Base-by-base conservation (phyloP, 2,888 invertebrate species). In the Heliconius ismenius region DNA sequence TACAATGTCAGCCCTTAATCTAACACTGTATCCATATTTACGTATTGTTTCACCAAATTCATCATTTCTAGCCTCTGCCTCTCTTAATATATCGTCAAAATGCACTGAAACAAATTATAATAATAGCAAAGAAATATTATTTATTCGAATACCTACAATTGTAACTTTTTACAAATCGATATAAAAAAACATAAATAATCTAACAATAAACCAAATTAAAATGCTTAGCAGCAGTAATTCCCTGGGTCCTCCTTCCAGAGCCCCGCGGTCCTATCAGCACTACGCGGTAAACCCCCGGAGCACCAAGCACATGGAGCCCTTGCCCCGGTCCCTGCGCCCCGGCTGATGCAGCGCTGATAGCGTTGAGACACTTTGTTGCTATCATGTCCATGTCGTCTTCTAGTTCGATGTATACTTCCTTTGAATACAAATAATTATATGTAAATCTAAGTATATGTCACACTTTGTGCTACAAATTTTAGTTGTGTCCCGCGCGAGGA, bases 181-280 rank as follows among this genome's bases (percentile, higher is more conserved):
- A 49, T 21, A 6, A 49, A 11, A 49, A 49, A 49, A 21, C 49
- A 49, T 49, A 49, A 73, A 68, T 54, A 69, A 58, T 78, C 86
- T 80, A 80, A 91, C 92, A 77, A 79, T 84, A 88, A 65, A 96
- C 90, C 10, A 96, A 82, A 82, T 95, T 93, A 73, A 96, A 94
- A 77, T 93, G 92, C 74, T 94, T 90, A 0, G 94, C 89, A 21
- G 96, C 85, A 13, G 92, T 81, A 18, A 83, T 83, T 0, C 95
- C 96, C 80, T 96, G 95, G 2, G 94, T 94, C 78, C 91, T 91
- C 54, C 95, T 89, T 3, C 96, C 95, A 24, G 95, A 94, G 76
- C 96, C 96, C 68, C 95, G 87, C 0, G 95, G 95, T 7, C 96
- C 96, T 2, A 96, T 84, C 1, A 96, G 85, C 60, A 95, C 85